Evolutionary conservation across 2,113 vertebrate genomes (phyloP).

Genomic region (Acanthochromis polyacanthus): DNA sequence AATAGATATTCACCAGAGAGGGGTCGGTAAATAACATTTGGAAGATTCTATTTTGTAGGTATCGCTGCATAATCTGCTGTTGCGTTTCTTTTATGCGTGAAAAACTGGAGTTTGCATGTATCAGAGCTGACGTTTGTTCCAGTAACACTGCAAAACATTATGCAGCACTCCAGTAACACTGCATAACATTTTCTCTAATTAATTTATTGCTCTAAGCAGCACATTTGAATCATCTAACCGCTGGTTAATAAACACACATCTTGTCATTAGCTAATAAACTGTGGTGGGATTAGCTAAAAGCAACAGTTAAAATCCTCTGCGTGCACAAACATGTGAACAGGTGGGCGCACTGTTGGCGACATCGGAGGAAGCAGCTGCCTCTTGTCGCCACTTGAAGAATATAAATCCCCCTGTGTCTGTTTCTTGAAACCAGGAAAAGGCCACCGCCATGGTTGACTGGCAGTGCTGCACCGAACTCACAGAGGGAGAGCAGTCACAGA

Average conservation of each 20-base stretch:
- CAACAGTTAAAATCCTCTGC: slow-evolving; percentile 8
- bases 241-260: neutral
- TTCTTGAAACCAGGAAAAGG: slow-evolving; percentile 14
- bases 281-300: neutral
- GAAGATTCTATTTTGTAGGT: too few relatives aligned
- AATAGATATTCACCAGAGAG: too few relatives aligned
- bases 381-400: slow-evolving; percentile 23
- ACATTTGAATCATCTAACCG: slow-evolving; percentile 3
- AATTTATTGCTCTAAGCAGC: neutral
- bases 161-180: neutral
- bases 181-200: neutral
- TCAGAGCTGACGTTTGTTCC: neutral
- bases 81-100: neutral
- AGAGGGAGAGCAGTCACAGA: neutral
- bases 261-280: neutral
- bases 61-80: neutral
- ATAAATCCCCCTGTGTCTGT: slow-evolving; percentile 21
- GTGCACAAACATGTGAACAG: slow-evolving; percentile 22
- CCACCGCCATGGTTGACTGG: slow-evolving; percentile 2
- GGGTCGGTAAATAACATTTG: too few relatives aligned
- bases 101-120: neutral
- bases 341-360: slow-evolving; percentile 21
- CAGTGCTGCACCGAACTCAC: neutral
- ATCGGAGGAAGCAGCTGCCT: slow-evolving; percentile 45
- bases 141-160: too few relatives aligned